These are phyloP conservation scores for Mallotus villosus DNA, from an alignment of 2,797 vertebrate genomes.

Conservation along the genomic window DNA sequence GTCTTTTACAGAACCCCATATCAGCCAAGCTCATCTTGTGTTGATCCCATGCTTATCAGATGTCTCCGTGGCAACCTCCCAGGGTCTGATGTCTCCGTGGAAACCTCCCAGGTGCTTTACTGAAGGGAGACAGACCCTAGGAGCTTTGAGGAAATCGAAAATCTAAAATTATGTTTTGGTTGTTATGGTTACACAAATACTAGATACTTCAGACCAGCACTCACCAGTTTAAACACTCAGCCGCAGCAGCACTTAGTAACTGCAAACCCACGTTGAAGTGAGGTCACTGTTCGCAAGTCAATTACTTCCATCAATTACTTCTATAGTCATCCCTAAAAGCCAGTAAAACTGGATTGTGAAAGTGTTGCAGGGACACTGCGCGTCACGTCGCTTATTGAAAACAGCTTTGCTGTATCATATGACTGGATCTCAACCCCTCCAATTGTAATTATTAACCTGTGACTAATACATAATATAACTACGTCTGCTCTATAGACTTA, in stretches of 20 bases:
- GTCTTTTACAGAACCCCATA: conserved; percentile 6
- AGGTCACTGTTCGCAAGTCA: no score
- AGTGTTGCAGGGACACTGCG: no score
- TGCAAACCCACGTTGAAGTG: no score
- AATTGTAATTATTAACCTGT: background rate
- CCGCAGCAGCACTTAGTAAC: no score
- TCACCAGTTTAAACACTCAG: no score
- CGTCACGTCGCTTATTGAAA: no score
- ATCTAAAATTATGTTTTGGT: conserved; percentile 12
- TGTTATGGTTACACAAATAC: conserved; percentile 9
- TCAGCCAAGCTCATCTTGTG: conserved; percentile 25
- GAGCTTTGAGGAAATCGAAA: conserved; percentile 31
- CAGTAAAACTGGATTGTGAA: no score
- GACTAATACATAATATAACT: background rate
- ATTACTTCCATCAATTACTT: background rate
- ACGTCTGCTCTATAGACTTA: background rate
- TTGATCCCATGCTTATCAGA: conserved; percentile 27
- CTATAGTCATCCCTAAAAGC: no score
- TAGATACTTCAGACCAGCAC: no score
- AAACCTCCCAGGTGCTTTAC: conserved; percentile 25
- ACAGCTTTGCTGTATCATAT: no score
- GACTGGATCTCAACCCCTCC: no score
- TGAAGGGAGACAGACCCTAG: conserved; percentile 21
- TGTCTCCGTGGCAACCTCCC: conserved; percentile 25
- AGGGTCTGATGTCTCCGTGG: conserved; percentile 23